Evolutionary conservation across 2,113 vertebrate genomes (phyloP), one percentile per base, ranked within the genome.

Genomic region (Onychostruthus taczanowskii): DNA sequence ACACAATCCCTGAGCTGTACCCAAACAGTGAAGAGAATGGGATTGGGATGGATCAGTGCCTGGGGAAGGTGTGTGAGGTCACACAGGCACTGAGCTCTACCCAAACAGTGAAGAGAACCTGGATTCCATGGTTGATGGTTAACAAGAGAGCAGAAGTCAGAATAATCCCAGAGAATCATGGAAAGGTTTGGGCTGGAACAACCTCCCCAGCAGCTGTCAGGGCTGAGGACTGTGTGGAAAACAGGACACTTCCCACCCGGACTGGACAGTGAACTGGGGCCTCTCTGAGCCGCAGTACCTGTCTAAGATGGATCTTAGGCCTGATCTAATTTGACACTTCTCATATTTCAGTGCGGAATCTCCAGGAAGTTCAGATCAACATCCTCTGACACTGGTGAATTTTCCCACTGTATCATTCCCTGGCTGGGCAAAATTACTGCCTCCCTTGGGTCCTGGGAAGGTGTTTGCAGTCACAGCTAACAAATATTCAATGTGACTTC

Each of bases 171-270:
- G 19, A 41, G 47, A 41, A 30, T 19, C 3, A 5, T 20, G 67
- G 59, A 33, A 43, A 14, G 44, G 12, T 37, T 89, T 37, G 59
- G 33, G 15, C 7, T 33, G 52, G 86, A 66, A 7, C 22, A 35
- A 30, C 4, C 55, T 55, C n/a, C 14, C 0, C 58, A 58, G 21
- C 23, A 46, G 20, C 5, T 72, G 33, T 3, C 1, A 5, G 5
- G 35, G 69, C 47, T 10, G 52, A 56, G n/a, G 28, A 22, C 7
- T 41, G 31, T 43, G 69, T 41, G 43, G 49, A 21, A 69, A 80
- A 24, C 17, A 33, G 41, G n/a, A 46, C 13, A 39, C 43, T 88
- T 53, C 53, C 31, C 47, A 19, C 16, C 46, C 15, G 37, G 37
- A 11, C 6, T 27, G 26, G 21, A 7, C 2, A 31, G 24, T 18